Evolutionary conservation across 2,888 invertebrate species (phyloP).

Genomic region (Nesidiocoris tenuis): DNA sequence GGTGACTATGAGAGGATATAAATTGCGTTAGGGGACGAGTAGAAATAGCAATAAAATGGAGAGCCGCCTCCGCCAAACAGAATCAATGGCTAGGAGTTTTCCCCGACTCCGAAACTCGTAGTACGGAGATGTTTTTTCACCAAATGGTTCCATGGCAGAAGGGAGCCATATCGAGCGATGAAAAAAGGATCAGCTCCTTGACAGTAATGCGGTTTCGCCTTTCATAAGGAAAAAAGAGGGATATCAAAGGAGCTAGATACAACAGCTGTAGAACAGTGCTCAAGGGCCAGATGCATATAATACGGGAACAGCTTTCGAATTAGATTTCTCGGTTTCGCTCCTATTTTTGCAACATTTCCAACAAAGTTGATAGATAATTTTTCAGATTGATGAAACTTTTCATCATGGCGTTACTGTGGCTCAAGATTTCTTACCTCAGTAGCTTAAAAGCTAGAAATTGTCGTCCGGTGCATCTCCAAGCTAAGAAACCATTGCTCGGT

Average conservation of each 20-base stretch:
- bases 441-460: too few species aligned
- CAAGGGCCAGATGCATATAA: background rate
- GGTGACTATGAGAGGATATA: conserved; percentile 3
- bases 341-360: too few species aligned
- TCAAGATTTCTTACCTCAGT: too few species aligned
- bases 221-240: background rate
- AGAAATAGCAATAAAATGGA: conserved; percentile 21
- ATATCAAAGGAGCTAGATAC: background rate
- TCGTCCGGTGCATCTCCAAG: too few species aligned
- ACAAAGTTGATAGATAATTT: too few species aligned
- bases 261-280: background rate
- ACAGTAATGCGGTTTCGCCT: background rate
- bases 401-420: too few species aligned
- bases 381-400: too few species aligned
- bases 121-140: background rate
- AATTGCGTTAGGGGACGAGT: conserved; percentile 6
- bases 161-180: background rate
- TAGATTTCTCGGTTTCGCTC: too few species aligned
- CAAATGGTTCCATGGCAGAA: background rate
- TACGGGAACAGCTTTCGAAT: too few species aligned
- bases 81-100: conserved; percentile 11
- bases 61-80: background rate
- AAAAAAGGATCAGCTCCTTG: background rate
- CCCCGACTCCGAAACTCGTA: background rate
- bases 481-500: too few species aligned